Conservation (phyloP, 2,888 invertebrate genomes). For the Harpalus rubripes region DNA sequence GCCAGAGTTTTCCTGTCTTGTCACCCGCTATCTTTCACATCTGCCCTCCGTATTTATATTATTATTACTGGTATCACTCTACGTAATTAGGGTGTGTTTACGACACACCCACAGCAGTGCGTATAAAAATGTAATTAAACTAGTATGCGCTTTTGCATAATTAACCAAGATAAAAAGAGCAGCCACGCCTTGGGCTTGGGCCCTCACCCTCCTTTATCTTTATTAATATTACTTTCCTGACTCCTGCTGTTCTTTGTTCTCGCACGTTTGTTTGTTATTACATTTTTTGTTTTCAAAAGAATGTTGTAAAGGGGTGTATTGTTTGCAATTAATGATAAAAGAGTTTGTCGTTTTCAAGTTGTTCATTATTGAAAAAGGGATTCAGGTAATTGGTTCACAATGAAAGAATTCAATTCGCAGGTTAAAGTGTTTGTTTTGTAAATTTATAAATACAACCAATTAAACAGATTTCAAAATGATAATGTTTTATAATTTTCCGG, state of each 20-base stretch:
- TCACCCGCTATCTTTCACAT: slow-evolving; percentile 32
- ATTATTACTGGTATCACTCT: slow-evolving; percentile 66
- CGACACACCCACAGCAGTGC: slow-evolving; percentile 41
- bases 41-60: slow-evolving; percentile 56
- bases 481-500: neutral
- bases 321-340: slow-evolving; percentile 26
- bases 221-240: slow-evolving; percentile 49
- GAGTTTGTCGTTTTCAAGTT: neutral
- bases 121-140: slow-evolving; percentile 66
- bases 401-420: neutral
- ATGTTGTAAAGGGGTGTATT: slow-evolving; percentile 1
- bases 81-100: slow-evolving; percentile 66
- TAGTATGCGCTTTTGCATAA: slow-evolving; percentile 64
- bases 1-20: neutral
- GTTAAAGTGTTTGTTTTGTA: neutral
- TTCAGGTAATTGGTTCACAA: slow-evolving; percentile 8
- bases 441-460: neutral
- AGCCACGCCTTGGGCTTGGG: slow-evolving; percentile 32
- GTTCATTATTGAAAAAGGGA: slow-evolving; percentile 34
- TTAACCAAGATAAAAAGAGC: slow-evolving; percentile 59
- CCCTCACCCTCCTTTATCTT: slow-evolving; percentile 50
- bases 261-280: slow-evolving; percentile 21
- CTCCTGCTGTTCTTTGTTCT: slow-evolving; percentile 12
- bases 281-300: slow-evolving; percentile 33
- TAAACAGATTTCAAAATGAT: too few relatives aligned